Evolutionary conservation across 2,113 vertebrate species (phyloP), one percentile per base, ranked within the genome.

Genomic region (Notarius quadriscutis): DNA sequence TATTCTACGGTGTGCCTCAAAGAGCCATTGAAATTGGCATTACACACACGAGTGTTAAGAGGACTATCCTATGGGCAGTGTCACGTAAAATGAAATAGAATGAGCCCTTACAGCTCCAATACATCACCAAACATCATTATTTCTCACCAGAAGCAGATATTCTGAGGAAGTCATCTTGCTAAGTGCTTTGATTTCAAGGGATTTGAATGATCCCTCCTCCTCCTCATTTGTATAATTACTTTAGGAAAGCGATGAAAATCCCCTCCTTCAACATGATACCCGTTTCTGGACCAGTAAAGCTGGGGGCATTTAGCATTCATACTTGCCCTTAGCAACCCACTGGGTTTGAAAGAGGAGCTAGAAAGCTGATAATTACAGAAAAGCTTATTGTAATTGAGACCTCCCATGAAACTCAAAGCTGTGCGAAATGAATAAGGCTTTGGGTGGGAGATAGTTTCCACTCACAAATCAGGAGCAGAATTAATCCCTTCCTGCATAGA

Each of bases 11-110:
- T 65, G 0, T 65, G 63, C 85, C 91, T 91, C 88, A 91, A 90
- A 92, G 91, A 60, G 60, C 87, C 90, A 91, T 90, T 75, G 89
- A 90, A 89, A 91, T 90, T 89, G 86, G 87, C 84, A 4, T 87
- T 90, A 89, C 81, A 93, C 90, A 87, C 88, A 34, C 1, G 84
- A 89, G 91, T 89, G 91, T 89, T 93, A 92, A 90, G 91, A 94
- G 93, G 92, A 94, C 94, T 94, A 93, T 93, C 93, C 93, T 91
- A 93, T 92, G 87, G 91, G 92, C 90, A 91, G 88, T 91, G 89
- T 91, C 90, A 91, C 91, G 89, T 89, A 86, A 89, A 91, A 88
- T n/a, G 60, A 90, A 55, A 86, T 87, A 87, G 82, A 92, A 91
- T 72, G 87, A 91, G 85, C 30, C 57, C 87, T 83, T 90, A 91